phyloP scores from a whole-genome alignment of 2,888 invertebrate species.

The Heliothis peltigera region DNA sequence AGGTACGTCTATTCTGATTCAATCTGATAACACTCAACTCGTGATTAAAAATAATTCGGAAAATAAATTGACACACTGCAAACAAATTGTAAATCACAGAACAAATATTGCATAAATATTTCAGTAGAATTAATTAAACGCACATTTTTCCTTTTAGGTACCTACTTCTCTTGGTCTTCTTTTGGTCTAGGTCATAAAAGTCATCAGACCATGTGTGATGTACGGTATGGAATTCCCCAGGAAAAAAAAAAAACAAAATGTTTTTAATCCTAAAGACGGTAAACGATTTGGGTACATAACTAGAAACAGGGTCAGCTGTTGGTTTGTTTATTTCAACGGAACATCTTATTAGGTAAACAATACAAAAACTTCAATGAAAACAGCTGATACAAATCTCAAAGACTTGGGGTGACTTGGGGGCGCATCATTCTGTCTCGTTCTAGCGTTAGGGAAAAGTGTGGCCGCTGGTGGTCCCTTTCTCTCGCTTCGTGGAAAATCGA shows the following conservation, averaged over 20 bases:
- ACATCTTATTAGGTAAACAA: slow-evolving; percentile 9
- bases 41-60: slow-evolving; percentile 13
- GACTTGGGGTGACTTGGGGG: slow-evolving; percentile 38
- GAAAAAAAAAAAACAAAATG: no score
- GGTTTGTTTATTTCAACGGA: background rate
- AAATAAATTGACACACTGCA: slow-evolving; percentile 1
- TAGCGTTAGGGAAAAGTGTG: slow-evolving; percentile 11
- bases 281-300: no score
- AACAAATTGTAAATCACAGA: background rate
- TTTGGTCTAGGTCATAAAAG: no score
- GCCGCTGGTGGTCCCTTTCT: slow-evolving; percentile 33
- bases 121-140: background rate
- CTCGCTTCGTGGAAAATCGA: slow-evolving; percentile 62
- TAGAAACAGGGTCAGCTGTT: background rate
- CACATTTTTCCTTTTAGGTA: no score
- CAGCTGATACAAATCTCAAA: slow-evolving; percentile 30
- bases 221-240: no score
- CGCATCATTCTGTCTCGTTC: slow-evolving; percentile 38
- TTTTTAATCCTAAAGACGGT: no score
- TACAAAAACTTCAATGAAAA: slow-evolving; percentile 40
- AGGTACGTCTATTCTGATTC: no score
- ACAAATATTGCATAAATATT: slow-evolving; percentile 20
- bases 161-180: no score
- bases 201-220: no score
- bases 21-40: slow-evolving; percentile 1